Evolutionary conservation across 2,113 vertebrate genomes (phyloP), one percentile per base, ranked within the genome.

Genomic region (Crotalus viridis): DNA sequence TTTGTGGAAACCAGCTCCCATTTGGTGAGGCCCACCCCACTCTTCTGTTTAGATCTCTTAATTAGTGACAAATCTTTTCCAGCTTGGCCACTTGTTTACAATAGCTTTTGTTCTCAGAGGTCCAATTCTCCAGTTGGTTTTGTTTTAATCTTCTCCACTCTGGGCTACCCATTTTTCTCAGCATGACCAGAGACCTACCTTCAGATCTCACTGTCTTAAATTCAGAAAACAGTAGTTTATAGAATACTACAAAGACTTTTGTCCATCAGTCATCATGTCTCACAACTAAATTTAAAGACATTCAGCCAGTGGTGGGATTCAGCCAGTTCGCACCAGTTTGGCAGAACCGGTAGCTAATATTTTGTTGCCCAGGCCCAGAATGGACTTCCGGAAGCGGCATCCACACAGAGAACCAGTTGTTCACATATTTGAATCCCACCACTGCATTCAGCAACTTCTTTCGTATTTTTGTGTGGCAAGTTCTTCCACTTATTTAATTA

Each of bases 41-140:
- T 3, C 28, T n/a, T 10, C 88, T 48, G 21, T 55, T 93, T 52
- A 93, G 88, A 90, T 93, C 92, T 93, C 88, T 61, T 93, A 93
- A 93, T 93, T 93, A 55, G 92, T 90, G 88, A 90, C 74, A 93
- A 93, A 57, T 81, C 92, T 86, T 93, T 93, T 93, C 92, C 92
- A 90, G 88, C 28, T 89, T 86, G 56, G 19, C 21, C 88, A 86
- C 92, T 93, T 86, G 92, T 59, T 85, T 86, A 43, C 55, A 46
- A 93, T 39, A 51, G 88, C 92, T 89, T 93, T 93, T 93, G 92
- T 93, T 93, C 88, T 90, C 88, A 61, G 56, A 61, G 55, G 55
- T 85, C 86, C 51, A 28, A n/a, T 48, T 59, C 28, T 39, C 88
- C 92, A 93, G 59, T 90, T 93, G 88, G n/a, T 93, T 90, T 85